These are phyloP conservation scores for Pseudois nayaur DNA, from an alignment of 2,113 vertebrate species.

Conservation along the genomic window DNA sequence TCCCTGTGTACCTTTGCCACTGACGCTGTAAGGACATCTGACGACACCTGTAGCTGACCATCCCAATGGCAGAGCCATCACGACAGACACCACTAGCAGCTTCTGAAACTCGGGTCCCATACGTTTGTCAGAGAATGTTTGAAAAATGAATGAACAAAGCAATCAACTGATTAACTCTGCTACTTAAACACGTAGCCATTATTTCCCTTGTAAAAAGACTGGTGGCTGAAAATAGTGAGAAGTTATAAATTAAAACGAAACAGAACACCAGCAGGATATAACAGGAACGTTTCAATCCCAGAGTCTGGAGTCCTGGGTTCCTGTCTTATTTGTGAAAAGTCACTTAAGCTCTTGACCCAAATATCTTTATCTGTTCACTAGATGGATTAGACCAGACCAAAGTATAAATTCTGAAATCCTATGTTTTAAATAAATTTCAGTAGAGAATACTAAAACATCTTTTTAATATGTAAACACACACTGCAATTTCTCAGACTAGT, in stretches of 20 bases:
- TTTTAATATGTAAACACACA: constrained; percentile 30
- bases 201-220: background rate
- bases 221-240: background rate
- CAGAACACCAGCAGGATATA: background rate
- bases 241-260: background rate
- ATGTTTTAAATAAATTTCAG: constrained; percentile 37
- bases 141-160: background rate
- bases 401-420: background rate
- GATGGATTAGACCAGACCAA: background rate
- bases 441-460: constrained; percentile 23
- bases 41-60: constrained; percentile 53
- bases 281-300: background rate
- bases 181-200: background rate
- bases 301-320: background rate
- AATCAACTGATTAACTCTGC: background rate
- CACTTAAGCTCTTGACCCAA: background rate
- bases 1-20: constrained; percentile 12
- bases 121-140: background rate
- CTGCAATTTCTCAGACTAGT: background rate
- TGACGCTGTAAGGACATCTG: constrained; percentile 19
- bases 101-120: background rate
- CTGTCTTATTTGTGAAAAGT: background rate
- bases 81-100: background rate
- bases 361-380: background rate
- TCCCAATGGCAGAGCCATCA: constrained; percentile 53